Evolutionary conservation across 1,140 invertebrate genomes (phyloP).

Genomic region (Tetraneura akinire): DNA sequence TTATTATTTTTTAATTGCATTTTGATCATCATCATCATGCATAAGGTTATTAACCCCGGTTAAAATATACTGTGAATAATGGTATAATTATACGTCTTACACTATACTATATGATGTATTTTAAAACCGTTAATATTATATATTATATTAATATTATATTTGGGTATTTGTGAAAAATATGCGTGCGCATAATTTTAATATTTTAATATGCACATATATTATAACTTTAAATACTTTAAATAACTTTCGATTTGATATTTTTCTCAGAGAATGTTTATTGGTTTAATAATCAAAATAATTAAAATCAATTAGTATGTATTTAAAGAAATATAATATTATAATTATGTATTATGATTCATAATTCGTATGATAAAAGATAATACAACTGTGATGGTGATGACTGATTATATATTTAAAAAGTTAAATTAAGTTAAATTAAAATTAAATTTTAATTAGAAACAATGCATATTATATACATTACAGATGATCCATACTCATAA

Average conservation of each 20-base stretch:
- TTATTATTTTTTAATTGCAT: too few relatives aligned
- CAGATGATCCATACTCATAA: too few relatives aligned
- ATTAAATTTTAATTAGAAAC: too few relatives aligned
- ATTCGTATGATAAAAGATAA: too few relatives aligned
- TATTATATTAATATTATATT: too few relatives aligned
- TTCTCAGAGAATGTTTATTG: not conserved
- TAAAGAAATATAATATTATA: too few relatives aligned
- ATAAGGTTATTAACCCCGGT: not conserved
- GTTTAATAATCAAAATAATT: not conserved
- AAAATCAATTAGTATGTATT: not conserved
- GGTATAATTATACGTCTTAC: conserved; percentile 16
- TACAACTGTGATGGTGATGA: too few relatives aligned
- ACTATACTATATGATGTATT: not conserved
- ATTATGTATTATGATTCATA: too few relatives aligned
- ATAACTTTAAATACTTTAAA: conserved; percentile 10
- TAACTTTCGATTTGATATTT: not conserved
- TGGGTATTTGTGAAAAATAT: not conserved
- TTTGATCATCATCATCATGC: not conserved
- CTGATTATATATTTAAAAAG: too few relatives aligned
- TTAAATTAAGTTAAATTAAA: too few relatives aligned
- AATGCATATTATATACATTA: too few relatives aligned
- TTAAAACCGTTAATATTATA: not conserved
- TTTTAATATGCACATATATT: too few relatives aligned
- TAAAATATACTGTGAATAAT: not conserved
- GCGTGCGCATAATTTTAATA: not conserved